Conservation (phyloP, 2,888 invertebrate species). For the Macropis europaea region DNA sequence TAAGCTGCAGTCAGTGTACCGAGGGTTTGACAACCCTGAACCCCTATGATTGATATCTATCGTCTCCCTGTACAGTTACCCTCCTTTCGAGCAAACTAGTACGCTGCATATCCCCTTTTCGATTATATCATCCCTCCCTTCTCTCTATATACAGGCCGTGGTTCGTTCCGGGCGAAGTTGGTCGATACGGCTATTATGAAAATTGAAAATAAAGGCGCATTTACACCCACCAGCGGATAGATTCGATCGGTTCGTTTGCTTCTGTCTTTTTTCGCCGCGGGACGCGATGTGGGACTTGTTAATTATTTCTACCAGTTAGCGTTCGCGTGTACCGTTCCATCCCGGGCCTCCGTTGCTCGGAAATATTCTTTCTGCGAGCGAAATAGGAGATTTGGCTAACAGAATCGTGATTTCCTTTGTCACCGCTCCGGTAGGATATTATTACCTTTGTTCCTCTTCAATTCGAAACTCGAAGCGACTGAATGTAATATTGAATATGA, state of each 20-base stretch:
- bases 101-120: slow-evolving; percentile 56
- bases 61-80: slow-evolving; percentile 28
- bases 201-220: slow-evolving; percentile 68
- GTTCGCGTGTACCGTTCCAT: slow-evolving; percentile 17
- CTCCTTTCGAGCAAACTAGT: slow-evolving; percentile 38
- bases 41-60: slow-evolving; percentile 70
- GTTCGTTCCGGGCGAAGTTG: background rate
- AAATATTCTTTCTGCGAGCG: slow-evolving; percentile 13
- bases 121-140: slow-evolving; percentile 60
- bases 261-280: slow-evolving; percentile 1
- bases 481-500: slow-evolving; percentile 15
- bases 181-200: slow-evolving; percentile 69
- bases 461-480: background rate
- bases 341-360: background rate
- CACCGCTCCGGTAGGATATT: background rate
- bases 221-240: slow-evolving; percentile 30
- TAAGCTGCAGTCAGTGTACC: slow-evolving; percentile 53
- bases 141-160: background rate
- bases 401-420: slow-evolving; percentile 39
- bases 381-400: slow-evolving; percentile 13
- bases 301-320: slow-evolving; percentile 36
- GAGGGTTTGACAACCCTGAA: slow-evolving; percentile 64
- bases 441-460: slow-evolving; percentile 28
- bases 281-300: slow-evolving; percentile 12
- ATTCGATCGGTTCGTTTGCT: slow-evolving; percentile 27